These are phyloP conservation scores for Ceratitis capitata DNA, from an alignment of 1,140 invertebrate genomes.

Conservation along the genomic window DNA sequence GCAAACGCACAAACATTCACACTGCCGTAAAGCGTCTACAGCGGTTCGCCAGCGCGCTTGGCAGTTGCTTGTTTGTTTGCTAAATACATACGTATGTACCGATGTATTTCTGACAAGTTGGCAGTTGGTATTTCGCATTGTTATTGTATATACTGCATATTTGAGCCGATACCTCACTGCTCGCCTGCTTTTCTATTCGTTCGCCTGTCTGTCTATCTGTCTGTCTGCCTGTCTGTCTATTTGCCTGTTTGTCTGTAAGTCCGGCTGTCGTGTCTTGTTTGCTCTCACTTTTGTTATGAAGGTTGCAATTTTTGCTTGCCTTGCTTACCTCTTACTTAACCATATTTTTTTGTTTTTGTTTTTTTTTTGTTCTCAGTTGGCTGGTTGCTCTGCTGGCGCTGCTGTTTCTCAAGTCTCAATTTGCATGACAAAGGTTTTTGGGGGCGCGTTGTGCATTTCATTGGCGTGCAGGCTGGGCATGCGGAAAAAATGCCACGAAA, in stretches of 20 bases:
- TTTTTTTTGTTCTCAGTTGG: too few relatives aligned
- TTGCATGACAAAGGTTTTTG: constrained; percentile 33
- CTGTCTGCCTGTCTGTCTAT: neutral
- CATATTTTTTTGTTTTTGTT: neutral
- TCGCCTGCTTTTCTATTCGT: neutral
- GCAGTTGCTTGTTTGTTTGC: neutral
- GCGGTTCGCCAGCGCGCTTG: neutral
- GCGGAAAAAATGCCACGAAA: neutral
- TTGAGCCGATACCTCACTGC: neutral
- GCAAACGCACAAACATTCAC: neutral
- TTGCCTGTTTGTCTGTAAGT: neutral
- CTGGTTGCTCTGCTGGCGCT: neutral
- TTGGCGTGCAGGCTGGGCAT: neutral
- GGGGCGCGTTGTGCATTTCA: neutral
- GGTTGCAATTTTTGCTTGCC: constrained; percentile 16
- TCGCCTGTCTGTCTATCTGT: neutral
- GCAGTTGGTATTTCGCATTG: constrained; percentile 12
- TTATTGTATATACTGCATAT: neutral
- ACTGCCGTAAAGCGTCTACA: too few relatives aligned
- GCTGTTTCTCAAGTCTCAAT: constrained; percentile 8
- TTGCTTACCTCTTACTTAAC: neutral
- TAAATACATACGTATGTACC: too few relatives aligned
- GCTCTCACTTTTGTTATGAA: constrained; percentile 28
- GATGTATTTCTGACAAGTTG: constrained; percentile 16
- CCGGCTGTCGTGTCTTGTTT: neutral